These are phyloP conservation scores for Thalassaphorura encarpata DNA, from an alignment of 1,140 invertebrate genomes.

Conservation along the genomic window DNA sequence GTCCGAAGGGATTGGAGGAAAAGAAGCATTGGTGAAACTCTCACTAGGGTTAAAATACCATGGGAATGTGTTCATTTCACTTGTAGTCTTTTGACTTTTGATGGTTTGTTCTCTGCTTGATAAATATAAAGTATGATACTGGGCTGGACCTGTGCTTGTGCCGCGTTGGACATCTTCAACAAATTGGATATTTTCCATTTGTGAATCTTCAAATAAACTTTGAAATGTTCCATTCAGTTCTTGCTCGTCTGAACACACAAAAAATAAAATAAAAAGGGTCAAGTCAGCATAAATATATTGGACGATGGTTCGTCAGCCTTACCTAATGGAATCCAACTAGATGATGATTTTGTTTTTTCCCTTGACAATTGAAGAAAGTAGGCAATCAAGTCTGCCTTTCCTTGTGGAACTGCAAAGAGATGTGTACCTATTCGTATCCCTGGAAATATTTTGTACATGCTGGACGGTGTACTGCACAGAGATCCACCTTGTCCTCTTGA, in stretches of 20 bases:
- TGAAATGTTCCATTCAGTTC: background rate
- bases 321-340: background rate
- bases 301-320: background rate
- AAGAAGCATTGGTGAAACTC: background rate
- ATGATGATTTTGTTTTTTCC: background rate
- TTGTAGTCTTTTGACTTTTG: background rate
- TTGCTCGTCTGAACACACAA: background rate
- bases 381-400: constrained; percentile 21
- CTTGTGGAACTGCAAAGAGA: constrained; percentile 10
- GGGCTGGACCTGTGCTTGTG: too few species aligned
- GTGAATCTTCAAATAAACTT: background rate
- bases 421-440: constrained; percentile 1
- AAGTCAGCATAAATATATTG: background rate
- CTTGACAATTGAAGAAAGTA: constrained; percentile 8
- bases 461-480: background rate
- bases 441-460: background rate
- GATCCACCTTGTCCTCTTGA: background rate
- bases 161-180: background rate
- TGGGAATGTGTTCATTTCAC: background rate
- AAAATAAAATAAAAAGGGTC: background rate
- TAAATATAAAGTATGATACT: background rate
- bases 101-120: background rate
- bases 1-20: background rate
- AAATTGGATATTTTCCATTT: background rate
- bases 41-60: background rate